Evolutionary conservation across 2,888 invertebrate genomes (phyloP), one percentile per base, ranked within the genome.

Genomic region (Parochlus steinenii): DNA sequence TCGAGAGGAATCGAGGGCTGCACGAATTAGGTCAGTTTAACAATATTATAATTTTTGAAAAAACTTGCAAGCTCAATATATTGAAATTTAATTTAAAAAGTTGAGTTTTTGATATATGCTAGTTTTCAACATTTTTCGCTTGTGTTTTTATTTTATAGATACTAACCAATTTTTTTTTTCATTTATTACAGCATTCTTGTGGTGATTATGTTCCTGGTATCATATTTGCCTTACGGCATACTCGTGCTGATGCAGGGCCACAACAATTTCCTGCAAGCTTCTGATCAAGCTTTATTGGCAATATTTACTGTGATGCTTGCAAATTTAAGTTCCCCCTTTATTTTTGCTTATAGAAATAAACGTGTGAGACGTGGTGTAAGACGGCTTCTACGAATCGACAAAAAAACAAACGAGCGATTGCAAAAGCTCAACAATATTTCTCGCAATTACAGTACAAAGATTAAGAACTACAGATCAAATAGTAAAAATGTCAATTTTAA

Each of bases 1-100:
- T 53, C 67, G 85, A 35, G 89, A 89, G 53, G 89, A 89, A 60
- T 81, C 85, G 44, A 70, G 86, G 43, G 85, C 89, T 3, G 89
- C 86, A 6, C 74, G 85, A 44, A 83, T 89, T 35, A 17, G 35
- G 35, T 35, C 8, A 29, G 35, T n/a, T 18, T 30, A 10, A 14
- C 14, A 11, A 11, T 14, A 5, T 8, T 8, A 22, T 22, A 22
- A 22, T 22, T 6, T 8, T 6, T 6, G 10, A 8, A 22, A n/a
- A n/a, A n/a, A 22, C 22, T 22, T 22, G 22, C 22, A 7, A 22
- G n/a, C n/a, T n/a, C n/a, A n/a, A n/a, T n/a, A n/a, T n/a, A n/a
- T n/a, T n/a, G n/a, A n/a, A n/a, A n/a, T n/a, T n/a, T n/a, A n/a
- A n/a, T n/a, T n/a, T n/a, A n/a, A n/a, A n/a, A n/a, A n/a, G n/a